These are phyloP conservation scores for Drosophila pseudotakahashii DNA, from an alignment of 2,888 invertebrate species.

Conservation along the genomic window DNA sequence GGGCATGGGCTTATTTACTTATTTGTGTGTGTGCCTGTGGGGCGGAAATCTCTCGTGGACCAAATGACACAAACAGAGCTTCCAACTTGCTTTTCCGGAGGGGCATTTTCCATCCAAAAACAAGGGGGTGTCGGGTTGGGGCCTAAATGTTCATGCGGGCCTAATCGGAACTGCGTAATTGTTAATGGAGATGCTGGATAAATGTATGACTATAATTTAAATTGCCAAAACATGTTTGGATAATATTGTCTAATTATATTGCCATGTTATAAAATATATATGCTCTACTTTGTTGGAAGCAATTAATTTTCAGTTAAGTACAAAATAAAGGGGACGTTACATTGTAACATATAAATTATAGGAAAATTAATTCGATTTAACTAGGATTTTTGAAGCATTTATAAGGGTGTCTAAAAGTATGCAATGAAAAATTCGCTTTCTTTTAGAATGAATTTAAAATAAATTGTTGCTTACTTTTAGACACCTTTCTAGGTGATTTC, in stretches of 20 bases:
- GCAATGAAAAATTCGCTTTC: too few relatives aligned
- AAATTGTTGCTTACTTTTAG: too few relatives aligned
- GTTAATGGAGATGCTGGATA: conserved; percentile 11
- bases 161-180: conserved; percentile 13
- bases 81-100: conserved; percentile 4
- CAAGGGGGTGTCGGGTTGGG: not conserved
- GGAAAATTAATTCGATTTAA: too few relatives aligned
- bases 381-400: not conserved
- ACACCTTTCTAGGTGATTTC: too few relatives aligned
- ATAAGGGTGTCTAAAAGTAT: too few relatives aligned
- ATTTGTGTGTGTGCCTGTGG: not conserved
- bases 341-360: too few relatives aligned
- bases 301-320: not conserved
- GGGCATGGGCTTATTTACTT: conserved; percentile 11
- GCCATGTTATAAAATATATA: not conserved
- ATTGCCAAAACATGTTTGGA: not conserved
- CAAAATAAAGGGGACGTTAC: too few relatives aligned
- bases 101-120: conserved; percentile 1
- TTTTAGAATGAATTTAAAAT: too few relatives aligned
- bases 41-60: conserved; percentile 24
- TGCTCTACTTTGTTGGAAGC: too few relatives aligned
- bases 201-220: conserved; percentile 12
- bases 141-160: conserved; percentile 27
- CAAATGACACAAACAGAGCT: conserved; percentile 36
- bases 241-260: not conserved